A percentile compares a stretch with the other conserved stretches of the same genome.
phyloP scores from a whole-genome alignment of 2,888 invertebrate species.

The Oscheius sp. region DNA sequence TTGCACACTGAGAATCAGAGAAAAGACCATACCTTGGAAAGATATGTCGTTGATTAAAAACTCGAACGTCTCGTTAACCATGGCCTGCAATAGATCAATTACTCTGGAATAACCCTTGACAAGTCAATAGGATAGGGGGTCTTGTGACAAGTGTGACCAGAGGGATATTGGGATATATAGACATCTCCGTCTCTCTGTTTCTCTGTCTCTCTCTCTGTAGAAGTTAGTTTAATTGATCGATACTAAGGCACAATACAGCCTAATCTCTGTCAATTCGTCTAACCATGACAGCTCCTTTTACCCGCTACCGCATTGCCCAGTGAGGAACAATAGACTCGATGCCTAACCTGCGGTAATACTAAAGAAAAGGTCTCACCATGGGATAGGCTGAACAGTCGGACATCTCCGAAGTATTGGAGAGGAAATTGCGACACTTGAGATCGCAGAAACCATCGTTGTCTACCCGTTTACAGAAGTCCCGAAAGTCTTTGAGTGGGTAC shows the following conservation, averaged over 20 bases:
- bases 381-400: background rate
- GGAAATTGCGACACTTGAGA: slow-evolving; percentile 10
- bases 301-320: background rate
- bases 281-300: slow-evolving; percentile 13
- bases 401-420: background rate
- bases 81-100: background rate
- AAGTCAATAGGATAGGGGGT: no score
- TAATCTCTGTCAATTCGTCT: no score
- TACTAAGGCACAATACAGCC: no score
- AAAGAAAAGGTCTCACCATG: slow-evolving; percentile 8
- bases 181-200: no score
- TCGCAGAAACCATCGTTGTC: slow-evolving; percentile 6
- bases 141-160: no score
- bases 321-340: background rate
- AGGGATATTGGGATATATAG: no score
- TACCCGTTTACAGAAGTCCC: background rate
- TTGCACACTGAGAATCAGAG: background rate
- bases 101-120: no score
- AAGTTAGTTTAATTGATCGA: no score
- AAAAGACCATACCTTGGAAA: slow-evolving; percentile 6
- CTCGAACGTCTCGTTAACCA: background rate
- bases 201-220: no score
- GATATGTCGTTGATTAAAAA: background rate
- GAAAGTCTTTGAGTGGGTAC: slow-evolving; percentile 13
- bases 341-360: background rate